These are phyloP conservation scores for Tinamus major DNA, from an alignment of 2,797 vertebrate genomes.

Conservation along the genomic window DNA sequence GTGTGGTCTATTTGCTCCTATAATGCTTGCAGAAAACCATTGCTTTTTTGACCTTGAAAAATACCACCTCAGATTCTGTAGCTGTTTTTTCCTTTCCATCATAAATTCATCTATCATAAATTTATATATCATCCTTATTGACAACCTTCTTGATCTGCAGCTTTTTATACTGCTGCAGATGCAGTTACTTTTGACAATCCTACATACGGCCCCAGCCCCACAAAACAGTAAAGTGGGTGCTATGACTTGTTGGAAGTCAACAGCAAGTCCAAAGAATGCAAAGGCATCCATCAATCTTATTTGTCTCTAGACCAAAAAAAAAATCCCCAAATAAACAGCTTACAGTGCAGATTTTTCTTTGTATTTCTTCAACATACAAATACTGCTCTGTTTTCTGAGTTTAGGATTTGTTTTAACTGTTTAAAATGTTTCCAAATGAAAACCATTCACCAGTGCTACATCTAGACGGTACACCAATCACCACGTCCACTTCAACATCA, in stretches of 20 bases:
- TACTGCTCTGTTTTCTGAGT: neutral
- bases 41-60: neutral
- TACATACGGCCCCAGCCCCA: neutral
- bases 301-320: neutral
- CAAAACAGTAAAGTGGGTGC: neutral
- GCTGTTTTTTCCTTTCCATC: neutral
- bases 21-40: fast-evolving
- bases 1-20: fast-evolving
- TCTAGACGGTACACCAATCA: neutral
- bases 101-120: neutral
- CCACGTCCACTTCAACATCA: neutral
- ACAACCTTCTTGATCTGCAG: neutral
- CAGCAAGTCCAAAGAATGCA: neutral
- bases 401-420: neutral
- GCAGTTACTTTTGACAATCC: no score
- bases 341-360: neutral
- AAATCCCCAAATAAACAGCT: neutral
- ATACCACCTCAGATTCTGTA: neutral
- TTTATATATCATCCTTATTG: neutral
- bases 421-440: constrained; percentile 13
- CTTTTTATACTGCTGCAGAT: neutral
- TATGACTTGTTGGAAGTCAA: neutral
- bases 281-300: neutral
- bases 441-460: neutral
- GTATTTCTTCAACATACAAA: neutral